phyloP scores from a whole-genome alignment of 2,888 invertebrate species.

The Entomobrya proxima region DNA sequence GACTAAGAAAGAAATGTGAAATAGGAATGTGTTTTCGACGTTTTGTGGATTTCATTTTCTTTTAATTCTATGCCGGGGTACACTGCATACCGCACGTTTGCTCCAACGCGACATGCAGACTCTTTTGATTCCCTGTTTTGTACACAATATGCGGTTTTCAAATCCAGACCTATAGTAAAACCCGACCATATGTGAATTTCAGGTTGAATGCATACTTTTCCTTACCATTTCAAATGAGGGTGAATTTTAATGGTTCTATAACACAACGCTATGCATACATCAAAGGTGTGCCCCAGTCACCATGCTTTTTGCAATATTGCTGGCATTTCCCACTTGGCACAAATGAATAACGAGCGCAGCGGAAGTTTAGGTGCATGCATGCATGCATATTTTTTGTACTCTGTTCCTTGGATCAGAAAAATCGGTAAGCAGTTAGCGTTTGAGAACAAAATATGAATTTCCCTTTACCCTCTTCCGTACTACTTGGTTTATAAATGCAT shows the following conservation, averaged over 20 bases:
- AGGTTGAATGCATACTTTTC: no score
- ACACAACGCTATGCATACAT: background rate
- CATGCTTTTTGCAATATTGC: background rate
- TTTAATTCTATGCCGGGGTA: no score
- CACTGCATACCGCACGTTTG: no score
- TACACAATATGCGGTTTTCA: no score
- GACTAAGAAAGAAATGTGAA: background rate
- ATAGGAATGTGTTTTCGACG: background rate
- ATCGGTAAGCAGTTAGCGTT: background rate
- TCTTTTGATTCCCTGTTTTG: no score
- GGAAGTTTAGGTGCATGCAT: constrained; percentile 21
- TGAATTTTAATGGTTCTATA: background rate
- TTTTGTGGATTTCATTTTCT: no score
- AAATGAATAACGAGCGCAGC: constrained; percentile 28
- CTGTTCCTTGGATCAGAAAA: background rate
- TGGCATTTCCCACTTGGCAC: background rate
- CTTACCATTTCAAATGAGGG: no score
- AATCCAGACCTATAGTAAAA: no score
- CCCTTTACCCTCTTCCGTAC: background rate
- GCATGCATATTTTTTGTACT: constrained; percentile 19
- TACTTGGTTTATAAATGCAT: background rate
- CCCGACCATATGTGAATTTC: no score
- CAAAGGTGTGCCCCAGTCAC: constrained; percentile 17
- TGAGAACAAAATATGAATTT: background rate
- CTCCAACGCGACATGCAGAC: no score